Percentiles rank a stretch among this genome's conserved stretches.
Conservation (phyloP, 2,797 vertebrate species). For the Cuculus canorus region DNA sequence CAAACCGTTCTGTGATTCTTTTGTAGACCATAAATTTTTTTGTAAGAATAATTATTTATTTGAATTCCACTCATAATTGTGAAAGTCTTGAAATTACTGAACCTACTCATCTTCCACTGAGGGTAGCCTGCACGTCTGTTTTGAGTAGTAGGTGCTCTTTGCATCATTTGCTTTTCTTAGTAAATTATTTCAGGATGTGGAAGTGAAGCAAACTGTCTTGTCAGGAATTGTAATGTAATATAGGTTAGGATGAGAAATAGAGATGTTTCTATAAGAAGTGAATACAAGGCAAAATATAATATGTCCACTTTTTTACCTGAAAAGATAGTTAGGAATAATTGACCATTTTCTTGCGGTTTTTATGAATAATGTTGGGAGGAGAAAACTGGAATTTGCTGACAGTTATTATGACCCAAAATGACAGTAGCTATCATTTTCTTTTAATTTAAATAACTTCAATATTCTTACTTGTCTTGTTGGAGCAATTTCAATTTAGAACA, state of each 20-base stretch:
- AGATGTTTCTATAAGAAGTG: not conserved
- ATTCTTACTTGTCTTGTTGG: not conserved
- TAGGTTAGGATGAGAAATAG: not conserved
- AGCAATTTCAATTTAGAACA: not conserved
- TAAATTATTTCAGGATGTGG: not conserved
- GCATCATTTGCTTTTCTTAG: not conserved
- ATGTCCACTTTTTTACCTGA: not conserved
- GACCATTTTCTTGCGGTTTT: not conserved
- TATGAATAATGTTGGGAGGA: not conserved
- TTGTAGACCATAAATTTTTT: not conserved
- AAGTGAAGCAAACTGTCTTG: not conserved
- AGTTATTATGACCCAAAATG: not conserved
- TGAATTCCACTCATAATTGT: not conserved
- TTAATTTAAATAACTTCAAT: slow-evolving; percentile 8
- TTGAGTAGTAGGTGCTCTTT: not conserved
- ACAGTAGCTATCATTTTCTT: slow-evolving; percentile 21
- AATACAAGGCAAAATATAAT: not conserved
- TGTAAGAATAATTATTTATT: not conserved
- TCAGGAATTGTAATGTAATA: not conserved
- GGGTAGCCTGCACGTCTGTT: not conserved
- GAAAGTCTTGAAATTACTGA: not conserved
- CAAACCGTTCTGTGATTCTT: not conserved
- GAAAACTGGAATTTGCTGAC: not conserved
- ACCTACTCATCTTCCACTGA: not conserved
- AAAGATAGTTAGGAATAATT: not conserved